These are phyloP conservation scores for Sceloporus undulatus DNA, from an alignment of 2,113 vertebrate genomes.

Conservation along the genomic window DNA sequence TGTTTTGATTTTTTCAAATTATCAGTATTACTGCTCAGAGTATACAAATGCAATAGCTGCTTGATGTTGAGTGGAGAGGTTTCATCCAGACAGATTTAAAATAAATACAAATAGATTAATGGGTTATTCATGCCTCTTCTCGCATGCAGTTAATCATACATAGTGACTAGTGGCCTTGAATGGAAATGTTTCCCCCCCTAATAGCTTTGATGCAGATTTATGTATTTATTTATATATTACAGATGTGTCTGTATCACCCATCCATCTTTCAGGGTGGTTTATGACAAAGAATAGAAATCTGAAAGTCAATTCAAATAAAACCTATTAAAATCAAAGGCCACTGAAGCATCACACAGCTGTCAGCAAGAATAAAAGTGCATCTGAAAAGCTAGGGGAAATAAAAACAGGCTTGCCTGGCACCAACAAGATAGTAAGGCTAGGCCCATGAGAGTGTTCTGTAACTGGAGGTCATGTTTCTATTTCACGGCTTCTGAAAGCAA, in stretches of 20 bases:
- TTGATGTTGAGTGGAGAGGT: no score
- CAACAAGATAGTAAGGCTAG: neutral
- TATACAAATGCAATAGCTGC: no score
- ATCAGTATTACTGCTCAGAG: no score
- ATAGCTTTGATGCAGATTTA: no score
- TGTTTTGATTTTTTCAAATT: no score
- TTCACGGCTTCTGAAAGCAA: neutral
- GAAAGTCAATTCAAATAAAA: neutral
- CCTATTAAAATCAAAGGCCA: neutral
- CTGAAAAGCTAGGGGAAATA: neutral
- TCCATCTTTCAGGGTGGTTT: neutral
- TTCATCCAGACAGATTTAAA: no score
- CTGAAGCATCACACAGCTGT: neutral
- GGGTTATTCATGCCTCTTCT: no score
- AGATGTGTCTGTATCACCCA: no score
- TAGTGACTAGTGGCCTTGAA: neutral
- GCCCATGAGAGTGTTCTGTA: no score
- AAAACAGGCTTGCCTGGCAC: no score
- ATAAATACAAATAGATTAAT: no score
- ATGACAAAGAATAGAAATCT: neutral
- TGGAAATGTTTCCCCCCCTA: no score
- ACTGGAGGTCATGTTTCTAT: neutral
- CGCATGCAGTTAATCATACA: neutral
- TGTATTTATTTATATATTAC: neutral
- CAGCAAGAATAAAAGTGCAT: neutral